Percentiles rank a stretch among this genome's conserved stretches.
phyloP scores from a whole-genome alignment of 1,140 invertebrate genomes.

The Drosophila ficusphila region DNA sequence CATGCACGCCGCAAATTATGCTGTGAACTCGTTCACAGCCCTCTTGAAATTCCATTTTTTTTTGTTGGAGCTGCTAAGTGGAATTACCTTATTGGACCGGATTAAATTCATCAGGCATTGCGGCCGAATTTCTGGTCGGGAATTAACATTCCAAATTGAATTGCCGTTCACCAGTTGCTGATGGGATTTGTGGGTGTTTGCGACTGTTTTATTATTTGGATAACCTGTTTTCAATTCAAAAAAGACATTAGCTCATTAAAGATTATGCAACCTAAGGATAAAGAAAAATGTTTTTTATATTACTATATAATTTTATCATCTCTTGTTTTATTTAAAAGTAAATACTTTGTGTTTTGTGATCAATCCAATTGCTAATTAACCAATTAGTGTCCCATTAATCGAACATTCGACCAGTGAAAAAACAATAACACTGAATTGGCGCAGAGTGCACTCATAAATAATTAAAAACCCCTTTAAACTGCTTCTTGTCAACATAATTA shows the following conservation, averaged over 20 bases:
- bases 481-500: neutral
- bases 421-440: neutral
- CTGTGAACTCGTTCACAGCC: slow-evolving; percentile 37
- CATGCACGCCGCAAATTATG: slow-evolving; percentile 68
- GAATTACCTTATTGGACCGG: slow-evolving; percentile 33
- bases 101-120: slow-evolving; percentile 25
- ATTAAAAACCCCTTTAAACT: neutral
- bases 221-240: neutral
- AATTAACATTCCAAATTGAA: slow-evolving; percentile 43
- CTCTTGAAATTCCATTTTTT: slow-evolving; percentile 2
- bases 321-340: neutral
- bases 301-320: neutral
- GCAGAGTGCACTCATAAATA: neutral
- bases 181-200: neutral
- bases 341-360: neutral
- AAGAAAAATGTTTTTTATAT: no score
- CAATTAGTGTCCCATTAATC: neutral
- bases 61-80: neutral
- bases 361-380: neutral
- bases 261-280: no score
- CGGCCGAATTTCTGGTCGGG: slow-evolving; percentile 3
- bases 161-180: neutral
- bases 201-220: neutral
- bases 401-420: neutral
- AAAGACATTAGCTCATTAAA: no score